Base-by-base conservation (phyloP, 92 coral and sea anemone species). In the Porites rus region DNA sequence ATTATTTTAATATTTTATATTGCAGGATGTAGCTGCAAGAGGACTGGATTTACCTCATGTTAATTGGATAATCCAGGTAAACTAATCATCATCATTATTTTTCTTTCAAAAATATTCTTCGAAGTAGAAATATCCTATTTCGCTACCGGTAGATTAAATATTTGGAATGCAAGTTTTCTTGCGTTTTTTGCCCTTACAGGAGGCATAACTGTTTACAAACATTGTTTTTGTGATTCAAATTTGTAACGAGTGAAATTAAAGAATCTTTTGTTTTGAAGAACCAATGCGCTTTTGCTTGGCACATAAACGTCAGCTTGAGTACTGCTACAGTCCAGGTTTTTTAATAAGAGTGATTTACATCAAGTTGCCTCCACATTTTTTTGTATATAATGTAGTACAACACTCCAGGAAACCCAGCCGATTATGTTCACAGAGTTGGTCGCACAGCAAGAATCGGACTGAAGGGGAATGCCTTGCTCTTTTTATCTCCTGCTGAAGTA, bases 371-470 rank as follows among this genome's bases (percentile, higher is more conserved):
- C 43, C 52, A 13, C 51, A 11, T 51, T 43, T 51, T 17, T 6
- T 64, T 1, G 50, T 76, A 16, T 54, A 76, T 50, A 46, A 69
- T 70, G 11, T 72, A 96, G 99, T 96, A 94, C 84, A 92, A 96
- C 71, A 92, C 99, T 0, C 96, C 99, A n/a, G 98, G 95, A 17
- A 93, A 92, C 84, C 90, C 97, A 11, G 90, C 96, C 3, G 99
- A 96, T 20, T 96, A 96, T 73, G 87, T 96, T 51, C 99, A 96
- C 74, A 96, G 99, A 59, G 99, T 96, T 70, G 99, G 99, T 50
- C 96, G 99, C 1, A 96, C 99, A 67, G 99, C 99, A 8, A 93
- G 99, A 65, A 96, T 96, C 38, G 99, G 99, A 53, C 88, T 83
- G 12, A 79, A 92, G 18, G 99, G 98, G 46, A 89, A 91, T 52